Evolutionary conservation across 23 tunicate genomes (phyloP), one percentile per base, ranked within the genome.

Genomic region (Diplosoma virens): DNA sequence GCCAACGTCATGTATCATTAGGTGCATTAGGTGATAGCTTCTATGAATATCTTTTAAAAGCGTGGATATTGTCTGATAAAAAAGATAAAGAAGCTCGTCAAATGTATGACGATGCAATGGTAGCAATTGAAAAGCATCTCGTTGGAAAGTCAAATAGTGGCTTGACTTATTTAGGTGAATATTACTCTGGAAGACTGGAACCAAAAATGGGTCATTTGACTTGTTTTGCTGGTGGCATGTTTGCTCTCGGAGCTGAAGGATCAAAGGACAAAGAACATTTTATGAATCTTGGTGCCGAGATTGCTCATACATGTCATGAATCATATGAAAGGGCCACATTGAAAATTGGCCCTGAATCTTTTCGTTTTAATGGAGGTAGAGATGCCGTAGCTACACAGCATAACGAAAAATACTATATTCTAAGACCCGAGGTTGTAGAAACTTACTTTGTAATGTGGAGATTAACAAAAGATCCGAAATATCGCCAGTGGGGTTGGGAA

Each of bases 181-280:
- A 68, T 73, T 54, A 77, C 21, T 76, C 81, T 25, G 82, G 89
- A 14, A 47, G 98, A 29, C 75, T 87, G 54, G 94, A 93, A 41
- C 94, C 98, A 0, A 87, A 82, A 33, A 93, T 93, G 98, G 94
- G 89, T 0, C 98, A 93, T 73, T 72, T 93, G 82, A 87, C 98
- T 1, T 93, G 98, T 65, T 93, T 93, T 66, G 94, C 94, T 58
- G 98, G 98, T 33, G 98, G 98, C 46, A 87, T 94, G 98, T 86
- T 93, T 74, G 98, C 94, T 0, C 71, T 93, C 7, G 93, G 94
- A 30, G 94, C 98, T 4, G 59, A 87, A 21, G 89, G 87, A 4
- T 72, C 89, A 1, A 67, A 79, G 1, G 89, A 86, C 61, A 72
- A 85, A 76, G 20, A 80, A 25, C 97, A 92, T 74, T 85, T 58